phyloP scores from a whole-genome alignment of 2,113 vertebrate species.

The Protobothrops flavoviridis region DNA sequence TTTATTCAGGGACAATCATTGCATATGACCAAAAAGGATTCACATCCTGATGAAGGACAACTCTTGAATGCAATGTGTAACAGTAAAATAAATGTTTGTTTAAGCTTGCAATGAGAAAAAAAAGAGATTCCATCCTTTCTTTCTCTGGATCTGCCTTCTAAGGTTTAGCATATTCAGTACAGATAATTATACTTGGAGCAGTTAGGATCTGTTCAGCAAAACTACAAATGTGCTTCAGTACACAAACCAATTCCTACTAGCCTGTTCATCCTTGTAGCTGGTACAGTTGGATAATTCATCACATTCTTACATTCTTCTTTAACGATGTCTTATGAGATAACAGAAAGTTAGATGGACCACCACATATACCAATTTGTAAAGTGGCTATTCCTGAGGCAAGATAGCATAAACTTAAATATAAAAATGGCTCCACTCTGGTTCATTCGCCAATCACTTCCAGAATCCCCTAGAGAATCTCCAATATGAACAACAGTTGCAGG shows the following conservation, averaged over 20 bases:
- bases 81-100: not conserved
- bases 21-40: not conserved
- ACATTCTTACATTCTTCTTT: not conserved
- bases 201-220: not conserved
- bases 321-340: not conserved
- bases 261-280: not conserved
- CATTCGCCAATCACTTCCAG: not conserved
- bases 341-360: not conserved
- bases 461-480: not conserved
- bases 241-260: not conserved
- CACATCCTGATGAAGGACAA: not conserved
- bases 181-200: not conserved
- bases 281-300: not conserved
- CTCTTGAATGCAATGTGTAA: not conserved
- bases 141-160: not conserved
- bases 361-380: not conserved
- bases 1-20: not conserved
- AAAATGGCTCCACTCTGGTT: not conserved
- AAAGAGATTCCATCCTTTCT: not conserved
- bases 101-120: not conserved
- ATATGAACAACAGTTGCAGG: not conserved
- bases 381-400: not conserved
- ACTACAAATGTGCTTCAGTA: not conserved
- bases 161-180: not conserved
- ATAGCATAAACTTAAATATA: not conserved